Percentiles rank a stretch among this genome's conserved stretches.
These are phyloP conservation scores for Bagarius yarrelli DNA, from an alignment of 2,113 vertebrate genomes.

Conservation along the genomic window DNA sequence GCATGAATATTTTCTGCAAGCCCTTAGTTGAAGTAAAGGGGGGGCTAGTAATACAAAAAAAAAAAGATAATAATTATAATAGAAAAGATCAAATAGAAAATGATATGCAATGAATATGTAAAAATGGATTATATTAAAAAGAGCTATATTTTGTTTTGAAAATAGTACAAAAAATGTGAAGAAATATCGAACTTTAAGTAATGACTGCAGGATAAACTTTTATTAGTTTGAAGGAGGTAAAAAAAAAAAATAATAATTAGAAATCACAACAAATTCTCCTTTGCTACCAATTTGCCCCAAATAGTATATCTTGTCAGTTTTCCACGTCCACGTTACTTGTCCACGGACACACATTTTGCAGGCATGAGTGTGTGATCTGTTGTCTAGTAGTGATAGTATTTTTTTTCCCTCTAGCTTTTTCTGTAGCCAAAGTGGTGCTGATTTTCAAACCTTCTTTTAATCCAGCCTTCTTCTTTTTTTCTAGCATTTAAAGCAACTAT, in stretches of 20 bases:
- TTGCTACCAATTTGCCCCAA: constrained; percentile 69
- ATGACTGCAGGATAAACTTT: constrained; percentile 76
- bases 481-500: constrained; percentile 24
- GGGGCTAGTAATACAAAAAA: constrained; percentile 70
- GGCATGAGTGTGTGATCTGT: constrained; percentile 39
- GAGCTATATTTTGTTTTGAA: constrained; percentile 80
- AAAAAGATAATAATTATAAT: constrained; percentile 60
- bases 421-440: constrained; percentile 54
- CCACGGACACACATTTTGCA: constrained; percentile 20
- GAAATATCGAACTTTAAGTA: constrained; percentile 68
- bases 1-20: constrained; percentile 81
- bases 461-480: constrained; percentile 27
- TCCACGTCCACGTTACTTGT: constrained; percentile 21
- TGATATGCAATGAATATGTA: constrained; percentile 78
- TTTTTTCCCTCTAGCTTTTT: constrained; percentile 33
- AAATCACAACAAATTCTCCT: constrained; percentile 57
- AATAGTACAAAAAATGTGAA: constrained; percentile 71
- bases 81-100: constrained; percentile 63
- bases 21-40: constrained; percentile 76
- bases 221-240: constrained; percentile 64
- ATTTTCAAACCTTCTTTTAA: constrained; percentile 39
- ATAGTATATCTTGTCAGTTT: constrained; percentile 36
- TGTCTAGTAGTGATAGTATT: constrained; percentile 12
- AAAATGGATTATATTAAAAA: constrained; percentile 75
- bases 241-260: constrained; percentile 56